Evolutionary conservation across 2,113 vertebrate genomes (phyloP).

Genomic region (Larimichthys polyactis): DNA sequence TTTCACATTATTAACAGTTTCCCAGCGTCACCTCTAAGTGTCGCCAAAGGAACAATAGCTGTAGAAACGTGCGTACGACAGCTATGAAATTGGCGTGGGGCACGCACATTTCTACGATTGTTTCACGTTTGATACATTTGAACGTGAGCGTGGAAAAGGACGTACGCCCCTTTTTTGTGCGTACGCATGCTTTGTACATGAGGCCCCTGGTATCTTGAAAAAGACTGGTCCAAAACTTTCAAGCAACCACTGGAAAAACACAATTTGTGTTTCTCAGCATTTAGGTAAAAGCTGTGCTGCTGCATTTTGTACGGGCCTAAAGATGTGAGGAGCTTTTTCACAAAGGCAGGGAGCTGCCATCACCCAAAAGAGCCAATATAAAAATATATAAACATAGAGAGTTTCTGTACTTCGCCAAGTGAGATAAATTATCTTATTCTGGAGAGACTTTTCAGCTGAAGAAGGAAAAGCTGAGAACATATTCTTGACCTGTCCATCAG

Average conservation of each 20-base stretch:
- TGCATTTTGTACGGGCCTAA: slow-evolving; percentile 52
- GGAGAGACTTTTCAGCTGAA: slow-evolving; percentile 24
- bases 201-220: slow-evolving; percentile 34
- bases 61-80: too few relatives aligned
- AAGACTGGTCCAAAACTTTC: slow-evolving; percentile 22
- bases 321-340: slow-evolving; percentile 12
- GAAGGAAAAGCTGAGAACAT: slow-evolving; percentile 30
- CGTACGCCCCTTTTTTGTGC: too few relatives aligned
- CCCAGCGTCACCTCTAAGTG: too few relatives aligned
- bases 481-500: slow-evolving; percentile 31
- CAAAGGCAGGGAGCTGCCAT: slow-evolving; percentile 21
- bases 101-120: too few relatives aligned
- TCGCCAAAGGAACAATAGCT: too few relatives aligned
- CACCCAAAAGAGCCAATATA: slow-evolving; percentile 10
- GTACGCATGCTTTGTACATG: too few relatives aligned
- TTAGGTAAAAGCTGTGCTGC: slow-evolving; percentile 53
- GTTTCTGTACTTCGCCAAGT: slow-evolving; percentile 17
- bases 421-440: slow-evolving; percentile 37
- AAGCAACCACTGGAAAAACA: slow-evolving; percentile 41
- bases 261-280: slow-evolving; percentile 36
- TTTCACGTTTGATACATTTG: too few relatives aligned
- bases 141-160: too few relatives aligned
- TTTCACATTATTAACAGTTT: too few relatives aligned
- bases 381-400: background rate
- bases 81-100: too few relatives aligned